These are phyloP conservation scores for Aplodontia rufa DNA, from an alignment of 2,113 vertebrate species.

Conservation along the genomic window DNA sequence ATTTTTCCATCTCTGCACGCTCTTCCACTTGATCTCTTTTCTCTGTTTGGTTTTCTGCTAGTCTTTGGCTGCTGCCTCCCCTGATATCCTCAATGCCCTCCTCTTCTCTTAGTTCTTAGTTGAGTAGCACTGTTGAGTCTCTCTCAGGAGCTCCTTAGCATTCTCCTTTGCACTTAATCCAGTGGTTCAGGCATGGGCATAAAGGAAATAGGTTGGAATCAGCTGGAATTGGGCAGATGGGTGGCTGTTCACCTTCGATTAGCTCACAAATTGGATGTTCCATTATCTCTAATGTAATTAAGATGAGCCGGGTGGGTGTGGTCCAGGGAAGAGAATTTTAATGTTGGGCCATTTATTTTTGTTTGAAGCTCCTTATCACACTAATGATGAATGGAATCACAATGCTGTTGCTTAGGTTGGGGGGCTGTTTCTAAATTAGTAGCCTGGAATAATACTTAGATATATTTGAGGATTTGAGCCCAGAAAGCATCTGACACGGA, in stretches of 20 bases:
- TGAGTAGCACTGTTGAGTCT: not conserved
- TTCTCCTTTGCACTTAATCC: slow-evolving; percentile 8
- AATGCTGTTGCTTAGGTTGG: not conserved
- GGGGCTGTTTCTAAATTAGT: slow-evolving; percentile 44
- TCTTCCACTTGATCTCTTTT: not conserved
- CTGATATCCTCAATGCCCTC: not conserved
- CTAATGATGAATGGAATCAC: not conserved
- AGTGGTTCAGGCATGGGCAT: not conserved
- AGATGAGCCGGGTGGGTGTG: not conserved
- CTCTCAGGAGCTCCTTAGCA: not conserved
- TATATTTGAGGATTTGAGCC: not conserved
- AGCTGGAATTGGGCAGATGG: slow-evolving; percentile 13
- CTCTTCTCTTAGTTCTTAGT: not conserved
- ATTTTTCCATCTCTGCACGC: not conserved
- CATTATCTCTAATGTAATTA: slow-evolving; percentile 57
- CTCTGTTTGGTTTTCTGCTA: not conserved
- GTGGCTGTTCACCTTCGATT: slow-evolving; percentile 12
- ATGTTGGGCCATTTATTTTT: slow-evolving; percentile 58
- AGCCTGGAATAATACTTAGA: slow-evolving; percentile 3
- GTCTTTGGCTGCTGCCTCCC: not conserved
- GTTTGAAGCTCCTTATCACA: slow-evolving; percentile 16
- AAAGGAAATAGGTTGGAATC: slow-evolving; percentile 7
- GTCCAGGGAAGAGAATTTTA: slow-evolving; percentile 57
- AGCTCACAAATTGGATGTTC: slow-evolving; percentile 31
- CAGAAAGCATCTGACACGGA: slow-evolving; percentile 29